These are phyloP conservation scores for Saturnia pavonia DNA, from an alignment of 2,888 invertebrate species.

Conservation along the genomic window DNA sequence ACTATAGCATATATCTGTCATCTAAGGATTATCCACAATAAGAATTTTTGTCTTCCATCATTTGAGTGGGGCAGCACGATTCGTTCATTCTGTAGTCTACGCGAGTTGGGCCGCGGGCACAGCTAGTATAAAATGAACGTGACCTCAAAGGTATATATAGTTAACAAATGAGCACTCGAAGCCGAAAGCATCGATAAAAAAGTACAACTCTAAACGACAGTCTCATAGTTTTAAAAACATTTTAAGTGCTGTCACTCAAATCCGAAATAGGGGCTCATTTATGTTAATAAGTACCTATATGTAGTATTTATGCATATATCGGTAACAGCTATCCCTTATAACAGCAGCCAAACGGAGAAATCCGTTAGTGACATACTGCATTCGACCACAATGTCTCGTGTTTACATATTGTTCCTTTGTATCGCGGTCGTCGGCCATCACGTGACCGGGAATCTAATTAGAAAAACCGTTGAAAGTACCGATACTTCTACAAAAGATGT, in stretches of 20 bases:
- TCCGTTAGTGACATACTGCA: conserved; percentile 30
- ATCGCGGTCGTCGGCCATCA: conserved; percentile 32
- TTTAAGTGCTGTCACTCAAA: neutral
- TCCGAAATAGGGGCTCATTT: neutral
- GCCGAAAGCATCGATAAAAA: neutral
- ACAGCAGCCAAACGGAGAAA: conserved; percentile 24
- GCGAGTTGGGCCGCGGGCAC: too few species aligned
- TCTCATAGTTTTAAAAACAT: neutral
- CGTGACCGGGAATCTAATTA: conserved; percentile 46
- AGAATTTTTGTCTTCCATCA: too few species aligned
- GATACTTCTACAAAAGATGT: conserved; percentile 32
- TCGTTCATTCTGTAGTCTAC: too few species aligned
- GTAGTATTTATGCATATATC: conserved; percentile 14
- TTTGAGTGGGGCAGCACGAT: too few species aligned
- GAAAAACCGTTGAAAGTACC: conserved; percentile 30
- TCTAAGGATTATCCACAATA: too few species aligned
- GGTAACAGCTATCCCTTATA: conserved; percentile 29
- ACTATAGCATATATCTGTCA: too few species aligned
- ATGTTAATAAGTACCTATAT: neutral
- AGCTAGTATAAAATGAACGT: too few species aligned
- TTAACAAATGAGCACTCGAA: neutral
- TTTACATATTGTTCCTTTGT: conserved; percentile 18
- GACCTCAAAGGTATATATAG: neutral
- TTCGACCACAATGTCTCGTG: conserved; percentile 31
- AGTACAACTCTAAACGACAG: neutral